Evolutionary conservation across 1,140 invertebrate species (phyloP).

Genomic region (Andricus grossulariae): DNA sequence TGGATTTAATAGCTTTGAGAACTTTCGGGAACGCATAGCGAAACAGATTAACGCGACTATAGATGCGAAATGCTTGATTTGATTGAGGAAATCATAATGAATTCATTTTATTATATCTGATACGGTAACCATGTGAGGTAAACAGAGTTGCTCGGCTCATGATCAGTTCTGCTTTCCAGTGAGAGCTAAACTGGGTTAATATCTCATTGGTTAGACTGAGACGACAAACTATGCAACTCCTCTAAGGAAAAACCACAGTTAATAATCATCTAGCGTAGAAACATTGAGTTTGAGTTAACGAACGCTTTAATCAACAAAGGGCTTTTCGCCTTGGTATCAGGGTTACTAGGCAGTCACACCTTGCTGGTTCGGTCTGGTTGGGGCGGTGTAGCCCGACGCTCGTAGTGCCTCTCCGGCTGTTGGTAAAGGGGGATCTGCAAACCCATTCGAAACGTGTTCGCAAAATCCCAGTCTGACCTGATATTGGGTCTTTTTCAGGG

Average conservation of each 20-base stretch:
- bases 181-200: constrained; percentile 56
- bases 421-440: constrained; percentile 76
- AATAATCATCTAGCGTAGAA: constrained; percentile 70
- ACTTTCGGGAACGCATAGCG: not conserved
- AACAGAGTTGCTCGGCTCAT: constrained; percentile 45
- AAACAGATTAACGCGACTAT: too few relatives aligned
- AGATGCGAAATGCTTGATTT: too few relatives aligned
- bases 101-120: not conserved
- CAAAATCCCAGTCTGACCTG: constrained; percentile 61
- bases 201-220: constrained; percentile 57
- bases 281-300: constrained; percentile 75
- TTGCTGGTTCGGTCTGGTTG: constrained; percentile 77
- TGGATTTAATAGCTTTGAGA: not conserved
- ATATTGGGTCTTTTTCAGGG: constrained; percentile 42
- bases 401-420: constrained; percentile 77
- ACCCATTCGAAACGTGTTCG: constrained; percentile 74
- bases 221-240: constrained; percentile 66
- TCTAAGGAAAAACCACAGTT: constrained; percentile 63
- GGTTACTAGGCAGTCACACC: constrained; percentile 75
- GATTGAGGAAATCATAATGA: not conserved
- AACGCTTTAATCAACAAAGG: constrained; percentile 75
- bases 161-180: constrained; percentile 62
- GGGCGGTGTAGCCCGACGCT: constrained; percentile 75
- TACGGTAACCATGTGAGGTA: not conserved
- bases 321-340: constrained; percentile 73